A percentile compares a stretch with the other conserved stretches of the same genome.
Evolutionary conservation across 2,797 vertebrate species (phyloP).

Genomic region (Coilia nasus): DNA sequence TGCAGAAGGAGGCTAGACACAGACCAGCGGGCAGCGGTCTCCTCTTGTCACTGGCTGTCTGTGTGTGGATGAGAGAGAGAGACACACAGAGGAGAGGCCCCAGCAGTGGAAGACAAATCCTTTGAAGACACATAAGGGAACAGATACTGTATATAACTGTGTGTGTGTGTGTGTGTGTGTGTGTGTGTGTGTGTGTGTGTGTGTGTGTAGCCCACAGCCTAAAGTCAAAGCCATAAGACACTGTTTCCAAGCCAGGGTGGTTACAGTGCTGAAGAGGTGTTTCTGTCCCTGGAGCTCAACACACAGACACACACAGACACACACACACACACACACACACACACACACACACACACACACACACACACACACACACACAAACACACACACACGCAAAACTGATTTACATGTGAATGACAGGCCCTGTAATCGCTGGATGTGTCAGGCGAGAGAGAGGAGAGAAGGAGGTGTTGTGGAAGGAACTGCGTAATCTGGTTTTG

Average conservation of each 20-base stretch:
- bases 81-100: neutral
- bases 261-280: conserved; percentile 64
- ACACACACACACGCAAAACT: conserved; percentile 45
- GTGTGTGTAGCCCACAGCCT: conserved; percentile 28
- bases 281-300: conserved; percentile 39
- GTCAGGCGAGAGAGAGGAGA: conserved; percentile 74
- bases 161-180: neutral
- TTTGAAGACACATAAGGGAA: neutral
- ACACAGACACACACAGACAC: conserved; percentile 36
- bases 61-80: neutral
- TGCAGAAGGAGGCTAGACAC: conserved; percentile 22
- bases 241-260: conserved; percentile 49
- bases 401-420: conserved; percentile 84
- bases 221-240: conserved; percentile 48
- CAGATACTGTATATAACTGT: neutral
- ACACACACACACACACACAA: conserved; percentile 42
- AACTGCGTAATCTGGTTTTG: conserved; percentile 76
- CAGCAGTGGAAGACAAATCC: neutral
- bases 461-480: conserved; percentile 44
- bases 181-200: neutral
- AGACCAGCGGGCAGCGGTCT: neutral
- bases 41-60: neutral
- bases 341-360: conserved; percentile 31
- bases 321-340: conserved; percentile 49
- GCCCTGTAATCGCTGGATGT: conserved; percentile 77